These are phyloP conservation scores for Drosophila gaucha DNA, from an alignment of 2,888 invertebrate species.

Conservation along the genomic window DNA sequence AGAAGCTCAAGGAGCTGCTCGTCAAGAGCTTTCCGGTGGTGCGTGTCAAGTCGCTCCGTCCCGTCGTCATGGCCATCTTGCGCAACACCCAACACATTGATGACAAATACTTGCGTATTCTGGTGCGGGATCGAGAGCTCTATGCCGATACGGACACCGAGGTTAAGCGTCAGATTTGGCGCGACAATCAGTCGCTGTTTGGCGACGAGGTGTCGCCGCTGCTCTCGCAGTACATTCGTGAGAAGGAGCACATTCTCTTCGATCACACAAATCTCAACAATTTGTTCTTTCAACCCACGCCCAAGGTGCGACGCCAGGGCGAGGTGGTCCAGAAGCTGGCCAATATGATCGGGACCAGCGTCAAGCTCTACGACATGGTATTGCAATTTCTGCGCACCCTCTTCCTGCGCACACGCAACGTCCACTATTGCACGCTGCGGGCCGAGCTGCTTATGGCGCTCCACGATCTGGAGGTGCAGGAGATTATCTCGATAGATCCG, in stretches of 20 bases:
- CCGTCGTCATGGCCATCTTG: slow-evolving; percentile 97
- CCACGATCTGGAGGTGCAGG: slow-evolving; percentile 97
- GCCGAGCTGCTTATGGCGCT: slow-evolving; percentile 97
- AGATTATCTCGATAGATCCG: slow-evolving; percentile 98
- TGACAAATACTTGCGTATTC: slow-evolving; percentile 92
- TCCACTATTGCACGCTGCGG: slow-evolving; percentile 97
- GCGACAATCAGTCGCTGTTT: slow-evolving; percentile 97
- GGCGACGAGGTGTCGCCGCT: slow-evolving; percentile 98
- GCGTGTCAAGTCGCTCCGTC: slow-evolving; percentile 94
- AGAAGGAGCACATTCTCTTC: slow-evolving; percentile 96
- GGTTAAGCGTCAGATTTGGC: slow-evolving; percentile 99
- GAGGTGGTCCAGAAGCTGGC: slow-evolving; percentile 97
- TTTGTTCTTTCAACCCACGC: slow-evolving; percentile 96
- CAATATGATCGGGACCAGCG: slow-evolving; percentile 92
- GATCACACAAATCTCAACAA: slow-evolving; percentile 93
- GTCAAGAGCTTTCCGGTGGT: slow-evolving; percentile 97
- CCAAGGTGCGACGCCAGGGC: slow-evolving; percentile 90
- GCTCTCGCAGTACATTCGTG: slow-evolving; percentile 95
- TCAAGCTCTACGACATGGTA: slow-evolving; percentile 95
- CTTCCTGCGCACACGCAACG: slow-evolving; percentile 95
- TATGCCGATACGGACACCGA: slow-evolving; percentile 98
- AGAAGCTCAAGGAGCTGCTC: slow-evolving; percentile 94
- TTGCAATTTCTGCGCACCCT: slow-evolving; percentile 96
- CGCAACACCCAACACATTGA: slow-evolving; percentile 97
- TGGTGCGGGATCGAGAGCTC: slow-evolving; percentile 93